Evolutionary conservation across 2,888 invertebrate genomes (phyloP), one percentile per base, ranked within the genome.

Genomic region (Danaus chrysippus): DNA sequence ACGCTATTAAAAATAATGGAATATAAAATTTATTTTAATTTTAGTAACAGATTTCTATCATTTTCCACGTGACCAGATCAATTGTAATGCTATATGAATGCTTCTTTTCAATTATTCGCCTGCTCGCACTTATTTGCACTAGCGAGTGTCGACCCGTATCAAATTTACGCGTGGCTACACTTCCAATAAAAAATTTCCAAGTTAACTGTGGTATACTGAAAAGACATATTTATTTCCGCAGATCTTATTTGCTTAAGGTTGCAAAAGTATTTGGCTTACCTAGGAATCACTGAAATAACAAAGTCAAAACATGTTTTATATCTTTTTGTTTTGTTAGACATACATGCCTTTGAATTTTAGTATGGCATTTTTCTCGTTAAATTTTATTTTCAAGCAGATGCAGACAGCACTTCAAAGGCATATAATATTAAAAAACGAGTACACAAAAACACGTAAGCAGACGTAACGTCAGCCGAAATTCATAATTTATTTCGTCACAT

Each of bases 101-200:
- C 59, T 55, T 59, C 41, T 46, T 42, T 63, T 58, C 60, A 63
- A 63, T 63, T 54, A 60, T 61, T 58, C 57, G 54, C 42, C 41
- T 44, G 61, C 54, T 72, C 63, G 59, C 70, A 70, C 71, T 73
- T 67, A 68, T 74, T 75, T 78, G 75, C 73, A 73, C 70, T 68
- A 71, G 68, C 68, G 67, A 67, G 63, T 53, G 53, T 59, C 60
- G 74, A 76, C 80, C 78, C 76, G 70, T 73, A 76, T 78, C 78
- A 79, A 76, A 79, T 77, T 76, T 72, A 74, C 76, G 74, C 77
- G 73, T 76, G 76, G 74, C 73, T 76, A 75, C 71, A 68, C 75
- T 76, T 77, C 73, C 74, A 77, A 77, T 79, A 68, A 77, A 78
- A 79, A 76, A 76, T 56, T 54, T 58, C 49, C 49, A 15, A 49